Base-by-base conservation (phyloP, 2,888 invertebrate genomes). In the Prenolepis imparis region DNA sequence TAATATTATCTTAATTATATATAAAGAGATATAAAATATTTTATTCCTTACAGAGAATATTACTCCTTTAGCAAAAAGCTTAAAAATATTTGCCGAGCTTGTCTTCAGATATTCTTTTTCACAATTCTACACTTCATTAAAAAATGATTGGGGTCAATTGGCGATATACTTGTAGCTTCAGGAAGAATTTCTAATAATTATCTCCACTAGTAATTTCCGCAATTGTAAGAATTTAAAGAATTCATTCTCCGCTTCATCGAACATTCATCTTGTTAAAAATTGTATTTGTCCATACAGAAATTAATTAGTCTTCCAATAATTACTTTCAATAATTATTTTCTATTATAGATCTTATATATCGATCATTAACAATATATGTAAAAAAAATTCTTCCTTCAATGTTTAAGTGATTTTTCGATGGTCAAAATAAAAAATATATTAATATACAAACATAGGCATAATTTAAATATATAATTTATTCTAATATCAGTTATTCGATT, bases 301-400 rank as follows among this genome's bases (percentile, higher is more conserved):
- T 78, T 78, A 78, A 70, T 70, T 59, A 78, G 32, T 67, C 18
- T 36, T 44, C 21, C 59, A 12, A 70, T 61, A 70, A 78, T 78
- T 61, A 78, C 18, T 41, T 59, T 41, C 15, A 32, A 52, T 18
- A 68, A 67, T 44, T 78, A 28, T 28, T 18, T 8, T 59, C 21
- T 24, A 61, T 36, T 59, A 61, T 70, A 8, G 4, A 44, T 59
- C 44, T 68, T 68, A 48, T 48, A 59, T 0, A 44, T 36, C 66
- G 11, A 57, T n/a, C 11, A n/a, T 5, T 36, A 39, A 28, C 28
- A 39, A 68, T 52, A 18, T 48, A 48, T 48, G 48, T n/a, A 48
- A n/a, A 48, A n/a, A 48, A n/a, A 21, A 68, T 68, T 66, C 52
- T 36, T 63, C 9, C 36, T 39, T 39, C 24, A 15, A 36, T 64